These are phyloP conservation scores for Aleiodes leptofemur DNA, from an alignment of 2,888 invertebrate genomes.

Conservation along the genomic window DNA sequence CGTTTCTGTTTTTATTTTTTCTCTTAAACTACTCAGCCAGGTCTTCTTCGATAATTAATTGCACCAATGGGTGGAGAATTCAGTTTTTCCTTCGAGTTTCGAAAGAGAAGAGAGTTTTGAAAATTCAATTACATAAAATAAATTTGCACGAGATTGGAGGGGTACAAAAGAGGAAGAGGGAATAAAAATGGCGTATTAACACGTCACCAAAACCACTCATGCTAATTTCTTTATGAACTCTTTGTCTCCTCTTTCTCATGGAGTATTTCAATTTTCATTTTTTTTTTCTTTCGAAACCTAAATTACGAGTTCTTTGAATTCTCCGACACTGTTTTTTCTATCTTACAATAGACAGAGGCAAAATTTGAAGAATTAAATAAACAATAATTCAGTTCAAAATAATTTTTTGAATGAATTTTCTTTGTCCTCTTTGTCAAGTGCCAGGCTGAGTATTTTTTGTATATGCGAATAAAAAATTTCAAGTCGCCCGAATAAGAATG, in stretches of 20 bases:
- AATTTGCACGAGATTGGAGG: conserved; percentile 26
- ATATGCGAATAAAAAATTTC: not conserved
- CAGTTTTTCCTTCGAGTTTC: not conserved
- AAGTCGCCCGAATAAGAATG: not conserved
- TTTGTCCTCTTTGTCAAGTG: not conserved
- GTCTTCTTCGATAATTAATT: no score
- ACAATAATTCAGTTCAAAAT: no score
- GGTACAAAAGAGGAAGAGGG: conserved; percentile 8
- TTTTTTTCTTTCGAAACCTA: conserved; percentile 16
- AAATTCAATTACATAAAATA: conserved; percentile 14
- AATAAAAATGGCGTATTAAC: conserved; percentile 65
- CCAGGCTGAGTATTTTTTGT: not conserved
- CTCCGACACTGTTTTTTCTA: not conserved
- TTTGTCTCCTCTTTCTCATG: not conserved
- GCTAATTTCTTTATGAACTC: conserved; percentile 24
- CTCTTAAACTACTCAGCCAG: no score
- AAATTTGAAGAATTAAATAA: conserved; percentile 16
- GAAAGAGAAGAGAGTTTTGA: not conserved
- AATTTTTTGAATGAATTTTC: not conserved
- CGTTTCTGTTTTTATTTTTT: no score
- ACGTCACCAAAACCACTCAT: conserved; percentile 66
- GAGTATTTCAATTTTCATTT: not conserved
- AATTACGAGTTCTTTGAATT: conserved; percentile 32
- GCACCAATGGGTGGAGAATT: not conserved
- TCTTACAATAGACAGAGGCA: not conserved